Base-by-base conservation (phyloP, 2,888 invertebrate species). In the Poecilus cupreus region DNA sequence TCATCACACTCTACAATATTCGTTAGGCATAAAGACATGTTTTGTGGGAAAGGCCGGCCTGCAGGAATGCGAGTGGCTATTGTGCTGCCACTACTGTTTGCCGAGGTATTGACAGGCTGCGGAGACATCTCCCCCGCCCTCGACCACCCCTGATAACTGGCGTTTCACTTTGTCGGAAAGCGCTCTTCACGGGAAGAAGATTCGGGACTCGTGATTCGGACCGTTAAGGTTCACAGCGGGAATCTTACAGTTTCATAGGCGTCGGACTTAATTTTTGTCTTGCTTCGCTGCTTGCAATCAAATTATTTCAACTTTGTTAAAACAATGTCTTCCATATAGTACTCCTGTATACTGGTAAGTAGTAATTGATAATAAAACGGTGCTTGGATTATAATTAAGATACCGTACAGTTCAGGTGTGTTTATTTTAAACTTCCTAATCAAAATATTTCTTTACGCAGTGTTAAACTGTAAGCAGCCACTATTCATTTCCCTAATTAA, bases 81-180 rank as follows among this genome's bases (percentile, higher is more conserved):
- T 77, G 77, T 68, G 60, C 68, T 79, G 68, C 49, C 68, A 79
- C 78, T 78, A 78, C 68, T 79, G 79, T 79, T 51, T 79, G 79
- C 79, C 46, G 46, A 70, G 68, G 79, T 79, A 79, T 79, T 79
- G 79, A 79, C 79, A 79, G 79, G 79, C 79, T 79, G 79, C 20
- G 79, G 79, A 22, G 18, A 46, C 54, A 18, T 11, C 76, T 16
- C 68, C 46, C 6, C 78, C 78, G 78, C 68, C 76, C 20, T 46
- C 72, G 11, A 18, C 46, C 46, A 72, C 72, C 46, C 72, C 72
- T 39, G 32, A 49, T 54, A 54, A 54, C 54, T 54, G 54, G 20
- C 54, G 54, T 49, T 64, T 51, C 79, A 64, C 49, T 32, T 37
- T 37, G 64, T 68, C 64, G 64, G 32, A 16, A 60, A 32, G 8